Conservation (phyloP, 2,113 vertebrate genomes). For the Melanotaenia duboulayi region DNA sequence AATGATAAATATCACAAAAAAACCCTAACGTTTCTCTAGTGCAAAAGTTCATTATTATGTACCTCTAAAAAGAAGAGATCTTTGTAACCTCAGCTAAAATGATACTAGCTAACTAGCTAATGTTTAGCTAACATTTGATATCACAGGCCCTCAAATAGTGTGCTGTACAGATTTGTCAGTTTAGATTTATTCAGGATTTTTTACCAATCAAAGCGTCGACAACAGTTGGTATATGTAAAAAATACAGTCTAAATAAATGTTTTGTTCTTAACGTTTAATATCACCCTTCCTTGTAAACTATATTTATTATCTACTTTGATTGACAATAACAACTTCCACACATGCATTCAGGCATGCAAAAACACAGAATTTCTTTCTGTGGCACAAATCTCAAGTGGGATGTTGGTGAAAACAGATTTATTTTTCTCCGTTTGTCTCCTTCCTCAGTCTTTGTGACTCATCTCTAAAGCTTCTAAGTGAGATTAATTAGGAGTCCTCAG, state of each 20-base stretch:
- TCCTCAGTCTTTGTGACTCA: constrained; percentile 34
- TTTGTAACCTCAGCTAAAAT: background rate
- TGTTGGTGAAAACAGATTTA: constrained; percentile 25
- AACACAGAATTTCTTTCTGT: background rate
- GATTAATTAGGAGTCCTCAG: constrained; percentile 56
- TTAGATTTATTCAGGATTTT: background rate
- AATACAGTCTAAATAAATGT: no score
- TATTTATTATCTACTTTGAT: background rate
- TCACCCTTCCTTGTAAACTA: background rate
- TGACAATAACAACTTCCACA: background rate
- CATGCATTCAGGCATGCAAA: background rate
- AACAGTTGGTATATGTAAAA: no score
- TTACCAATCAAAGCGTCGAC: background rate
- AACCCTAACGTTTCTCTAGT: no score
- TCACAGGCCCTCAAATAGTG: no score
- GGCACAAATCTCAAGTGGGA: background rate
- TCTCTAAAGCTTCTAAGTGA: constrained; percentile 49
- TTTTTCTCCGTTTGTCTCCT: background rate
- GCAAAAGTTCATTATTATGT: background rate
- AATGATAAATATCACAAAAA: no score
- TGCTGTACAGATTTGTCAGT: no score
- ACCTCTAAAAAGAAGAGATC: background rate
- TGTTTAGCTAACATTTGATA: no score
- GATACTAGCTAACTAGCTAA: no score
- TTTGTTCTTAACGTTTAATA: no score